Percentiles rank a stretch among this genome's conserved stretches.
Evolutionary conservation across 2,797 vertebrate species (phyloP).

Genomic region (Lemur catta): DNA sequence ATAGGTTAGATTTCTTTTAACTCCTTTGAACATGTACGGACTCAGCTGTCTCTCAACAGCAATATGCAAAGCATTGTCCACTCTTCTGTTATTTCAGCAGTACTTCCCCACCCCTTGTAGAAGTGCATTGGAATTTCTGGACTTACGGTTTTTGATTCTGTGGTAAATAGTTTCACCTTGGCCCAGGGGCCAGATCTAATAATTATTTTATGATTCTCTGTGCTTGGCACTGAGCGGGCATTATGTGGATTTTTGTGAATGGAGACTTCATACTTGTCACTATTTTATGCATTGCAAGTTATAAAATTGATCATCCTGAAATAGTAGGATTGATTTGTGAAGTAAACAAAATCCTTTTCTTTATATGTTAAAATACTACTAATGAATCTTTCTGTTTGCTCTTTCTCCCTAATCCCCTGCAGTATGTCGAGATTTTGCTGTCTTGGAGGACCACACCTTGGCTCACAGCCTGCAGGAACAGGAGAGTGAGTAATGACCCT

Average conservation of each 20-base stretch:
- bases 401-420: slow-evolving; percentile 15
- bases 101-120: background rate
- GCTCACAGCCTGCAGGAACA: slow-evolving; percentile 98
- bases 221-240: background rate
- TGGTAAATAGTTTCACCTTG: background rate
- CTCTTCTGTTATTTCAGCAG: background rate
- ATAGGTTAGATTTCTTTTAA: background rate
- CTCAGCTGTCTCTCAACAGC: background rate
- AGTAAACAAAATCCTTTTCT: background rate
- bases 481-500: slow-evolving; percentile 91
- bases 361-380: background rate
- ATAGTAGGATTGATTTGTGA: background rate
- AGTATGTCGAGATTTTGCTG: slow-evolving; percentile 97
- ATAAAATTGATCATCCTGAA: background rate
- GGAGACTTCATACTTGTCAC: background rate
- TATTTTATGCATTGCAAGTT: background rate
- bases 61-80: background rate
- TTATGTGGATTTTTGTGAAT: background rate
- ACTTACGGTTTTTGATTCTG: background rate
- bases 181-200: background rate
- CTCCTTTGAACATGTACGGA: background rate
- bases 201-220: background rate
- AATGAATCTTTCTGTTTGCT: background rate
- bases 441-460: slow-evolving; percentile 96
- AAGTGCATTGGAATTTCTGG: background rate